Conservation (phyloP, 2,888 invertebrate genomes). For the Drosophila ezoana region DNA sequence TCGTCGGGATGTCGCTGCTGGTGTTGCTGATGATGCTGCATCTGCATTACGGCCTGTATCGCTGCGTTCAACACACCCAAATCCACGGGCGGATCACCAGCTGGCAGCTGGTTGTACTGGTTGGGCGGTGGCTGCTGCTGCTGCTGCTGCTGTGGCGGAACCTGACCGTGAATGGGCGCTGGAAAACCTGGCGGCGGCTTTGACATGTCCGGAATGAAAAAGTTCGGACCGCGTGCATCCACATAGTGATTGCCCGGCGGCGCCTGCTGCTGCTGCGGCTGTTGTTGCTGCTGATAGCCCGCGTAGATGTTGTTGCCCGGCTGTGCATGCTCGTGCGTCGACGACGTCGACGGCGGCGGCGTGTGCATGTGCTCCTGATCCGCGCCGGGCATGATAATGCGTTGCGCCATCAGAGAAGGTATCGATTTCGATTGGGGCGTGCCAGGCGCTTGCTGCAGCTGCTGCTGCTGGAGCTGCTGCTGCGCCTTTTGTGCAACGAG, state of each 20-base stretch:
- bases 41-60: conserved; percentile 79
- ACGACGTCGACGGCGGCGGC: conserved; percentile 43
- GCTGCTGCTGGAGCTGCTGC: conserved; percentile 57
- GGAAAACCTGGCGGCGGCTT: conserved; percentile 94
- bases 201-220: conserved; percentile 91
- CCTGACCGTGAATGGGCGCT: conserved; percentile 52
- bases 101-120: conserved; percentile 51
- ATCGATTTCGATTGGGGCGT: conserved; percentile 63
- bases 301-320: conserved; percentile 54
- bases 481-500: conserved; percentile 75
- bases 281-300: conserved; percentile 41
- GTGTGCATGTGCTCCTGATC: conserved; percentile 59
- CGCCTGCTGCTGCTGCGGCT: conserved; percentile 52
- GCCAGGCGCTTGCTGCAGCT: conserved; percentile 85
- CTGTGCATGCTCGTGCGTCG: conserved; percentile 82
- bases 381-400: conserved; percentile 81
- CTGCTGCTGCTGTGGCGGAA: conserved; percentile 47
- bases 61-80: conserved; percentile 74
- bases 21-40: conserved; percentile 63
- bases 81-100: conserved; percentile 58
- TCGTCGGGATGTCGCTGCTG: conserved; percentile 60
- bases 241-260: conserved; percentile 86
- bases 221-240: conserved; percentile 85
- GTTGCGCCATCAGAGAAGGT: conserved; percentile 84
- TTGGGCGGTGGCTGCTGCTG: conserved; percentile 24